Percentiles rank a stretch among this genome's conserved stretches.
Conservation (phyloP, 1,140 invertebrate genomes). For the Eumeta japonica region DNA sequence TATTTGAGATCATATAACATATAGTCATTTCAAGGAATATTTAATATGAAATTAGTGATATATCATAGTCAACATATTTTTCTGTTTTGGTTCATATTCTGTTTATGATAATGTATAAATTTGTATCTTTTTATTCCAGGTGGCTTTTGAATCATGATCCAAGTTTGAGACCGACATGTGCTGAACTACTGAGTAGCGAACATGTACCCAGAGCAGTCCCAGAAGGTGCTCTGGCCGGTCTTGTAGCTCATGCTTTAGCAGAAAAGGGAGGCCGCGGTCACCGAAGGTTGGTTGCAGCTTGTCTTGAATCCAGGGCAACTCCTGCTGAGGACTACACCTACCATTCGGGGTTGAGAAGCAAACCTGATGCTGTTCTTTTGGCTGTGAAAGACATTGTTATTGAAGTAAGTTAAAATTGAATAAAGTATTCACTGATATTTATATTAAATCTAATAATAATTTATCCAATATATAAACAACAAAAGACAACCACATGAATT, state of each 20-base stretch:
- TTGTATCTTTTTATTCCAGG: slow-evolving; percentile 20
- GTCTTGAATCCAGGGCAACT: slow-evolving; percentile 26
- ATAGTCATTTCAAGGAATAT: too few species aligned
- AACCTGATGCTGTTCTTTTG: slow-evolving; percentile 16
- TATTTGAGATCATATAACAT: too few species aligned
- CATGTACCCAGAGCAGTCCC: slow-evolving; percentile 79
- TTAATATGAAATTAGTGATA: too few species aligned
- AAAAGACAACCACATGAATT: too few species aligned
- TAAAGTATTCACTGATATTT: neutral
- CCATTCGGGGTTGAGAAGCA: slow-evolving; percentile 24
- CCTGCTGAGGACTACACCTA: slow-evolving; percentile 36
- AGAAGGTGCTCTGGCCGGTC: slow-evolving; percentile 75
- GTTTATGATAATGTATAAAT: neutral
- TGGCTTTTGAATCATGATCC: slow-evolving; percentile 88
- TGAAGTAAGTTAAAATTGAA: too few species aligned
- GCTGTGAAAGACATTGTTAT: slow-evolving; percentile 25
- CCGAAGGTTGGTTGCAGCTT: slow-evolving; percentile 26
- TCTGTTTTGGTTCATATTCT: neutral
- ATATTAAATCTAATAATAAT: too few species aligned
- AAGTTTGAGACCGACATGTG: slow-evolving; percentile 74
- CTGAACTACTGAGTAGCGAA: slow-evolving; percentile 78
- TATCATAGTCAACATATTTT: neutral
- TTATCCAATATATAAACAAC: too few species aligned
- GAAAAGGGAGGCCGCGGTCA: slow-evolving; percentile 23
- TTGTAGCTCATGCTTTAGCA: slow-evolving; percentile 56